A percentile compares a stretch with the other conserved stretches of the same genome.
Conservation (phyloP, 2,888 invertebrate species). For the Leptopilina drosophilae region DNA sequence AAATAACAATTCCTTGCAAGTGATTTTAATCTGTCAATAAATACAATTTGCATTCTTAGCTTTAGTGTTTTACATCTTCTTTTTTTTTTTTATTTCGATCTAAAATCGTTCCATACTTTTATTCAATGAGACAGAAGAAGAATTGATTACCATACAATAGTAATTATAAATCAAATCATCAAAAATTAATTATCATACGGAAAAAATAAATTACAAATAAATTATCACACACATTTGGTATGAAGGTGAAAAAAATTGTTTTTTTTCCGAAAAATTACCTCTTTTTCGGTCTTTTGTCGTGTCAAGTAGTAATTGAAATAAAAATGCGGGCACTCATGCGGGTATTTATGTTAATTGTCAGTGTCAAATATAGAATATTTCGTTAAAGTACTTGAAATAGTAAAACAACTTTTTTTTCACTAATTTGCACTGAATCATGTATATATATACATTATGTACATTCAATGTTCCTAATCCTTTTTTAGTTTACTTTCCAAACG, state of each 20-base stretch:
- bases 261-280: too few species aligned
- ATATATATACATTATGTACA: background rate
- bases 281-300: too few species aligned
- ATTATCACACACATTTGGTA: too few species aligned
- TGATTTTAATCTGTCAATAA: constrained; percentile 19
- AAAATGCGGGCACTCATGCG: background rate
- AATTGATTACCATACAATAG: background rate
- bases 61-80: background rate
- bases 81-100: background rate
- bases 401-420: background rate
- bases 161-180: background rate
- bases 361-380: background rate
- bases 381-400: background rate
- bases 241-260: too few species aligned
- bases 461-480: constrained; percentile 1
- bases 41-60: background rate
- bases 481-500: background rate
- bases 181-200: background rate
- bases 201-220: background rate
- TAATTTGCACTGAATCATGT: background rate
- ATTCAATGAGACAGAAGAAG: background rate
- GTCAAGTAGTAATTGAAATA: background rate
- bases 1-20: background rate
- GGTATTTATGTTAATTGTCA: background rate
- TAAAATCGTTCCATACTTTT: background rate